Percentiles rank a stretch among this genome's conserved stretches.
Evolutionary conservation across 2,113 vertebrate species (phyloP).

Genomic region (Notothenia rossii): DNA sequence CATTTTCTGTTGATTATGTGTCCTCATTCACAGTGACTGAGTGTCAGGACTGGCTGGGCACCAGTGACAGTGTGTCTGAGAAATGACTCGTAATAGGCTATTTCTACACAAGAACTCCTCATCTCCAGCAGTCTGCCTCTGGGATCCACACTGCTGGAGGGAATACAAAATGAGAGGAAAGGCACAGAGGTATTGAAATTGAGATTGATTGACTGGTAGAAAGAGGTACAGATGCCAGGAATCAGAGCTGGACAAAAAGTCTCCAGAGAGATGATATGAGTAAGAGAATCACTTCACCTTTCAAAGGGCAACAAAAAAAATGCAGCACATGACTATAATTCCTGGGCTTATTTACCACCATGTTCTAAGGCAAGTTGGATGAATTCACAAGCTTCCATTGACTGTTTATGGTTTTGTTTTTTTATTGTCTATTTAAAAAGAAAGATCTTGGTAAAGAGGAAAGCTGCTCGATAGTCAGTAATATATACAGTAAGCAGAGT

Average conservation of each 20-base stretch:
- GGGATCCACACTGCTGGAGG: constrained; percentile 30
- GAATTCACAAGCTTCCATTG: background rate
- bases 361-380: constrained; percentile 4
- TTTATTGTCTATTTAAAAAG: background rate
- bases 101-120: constrained; percentile 57
- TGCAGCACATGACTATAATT: constrained; percentile 8
- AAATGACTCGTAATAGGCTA: constrained; percentile 64
- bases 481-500: background rate
- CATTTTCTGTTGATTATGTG: constrained; percentile 55
- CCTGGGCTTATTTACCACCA: background rate
- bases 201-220: constrained; percentile 53
- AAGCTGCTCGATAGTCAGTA: background rate
- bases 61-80: constrained; percentile 38
- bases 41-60: constrained; percentile 38
- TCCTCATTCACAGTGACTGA: constrained; percentile 50
- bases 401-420: constrained; percentile 3
- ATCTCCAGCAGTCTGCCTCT: constrained; percentile 50
- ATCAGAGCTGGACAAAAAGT: constrained; percentile 36
- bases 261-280: constrained; percentile 27
- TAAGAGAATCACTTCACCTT: constrained; percentile 35
- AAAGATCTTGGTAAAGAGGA: background rate
- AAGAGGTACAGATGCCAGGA: constrained; percentile 22
- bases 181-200: constrained; percentile 11
- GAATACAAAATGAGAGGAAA: constrained; percentile 41
- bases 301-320: constrained; percentile 11